Conservation (phyloP, 2,113 vertebrate species). For the Campylomormyrus tamandua region DNA sequence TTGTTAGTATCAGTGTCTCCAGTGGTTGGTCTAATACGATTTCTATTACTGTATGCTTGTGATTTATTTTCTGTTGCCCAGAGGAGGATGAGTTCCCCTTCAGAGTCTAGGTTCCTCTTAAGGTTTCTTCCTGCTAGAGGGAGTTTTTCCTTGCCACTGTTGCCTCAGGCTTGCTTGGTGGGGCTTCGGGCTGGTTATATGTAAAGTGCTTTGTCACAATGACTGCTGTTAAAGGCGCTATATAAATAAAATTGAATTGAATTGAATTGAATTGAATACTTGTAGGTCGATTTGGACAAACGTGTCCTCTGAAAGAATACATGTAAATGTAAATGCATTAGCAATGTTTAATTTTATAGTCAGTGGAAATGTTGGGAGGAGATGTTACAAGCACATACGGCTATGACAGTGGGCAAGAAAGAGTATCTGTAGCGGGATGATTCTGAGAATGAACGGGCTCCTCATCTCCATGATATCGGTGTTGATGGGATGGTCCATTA, state of each 20-base stretch:
- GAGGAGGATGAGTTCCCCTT: no score
- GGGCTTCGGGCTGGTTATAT: no score
- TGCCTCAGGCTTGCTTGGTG: no score
- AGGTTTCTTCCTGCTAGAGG: no score
- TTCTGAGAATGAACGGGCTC: background rate
- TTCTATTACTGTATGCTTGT: background rate
- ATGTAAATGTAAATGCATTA: background rate
- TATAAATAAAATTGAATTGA: no score
- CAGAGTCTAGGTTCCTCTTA: no score
- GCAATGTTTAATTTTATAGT: background rate
- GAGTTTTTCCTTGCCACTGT: no score
- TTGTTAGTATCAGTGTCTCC: background rate
- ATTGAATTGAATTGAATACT: no score
- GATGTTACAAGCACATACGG: background rate
- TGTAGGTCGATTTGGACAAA: background rate
- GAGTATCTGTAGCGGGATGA: background rate
- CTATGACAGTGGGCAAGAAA: background rate
- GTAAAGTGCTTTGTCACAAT: no score
- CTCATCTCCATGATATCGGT: background rate
- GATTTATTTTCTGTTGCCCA: background rate
- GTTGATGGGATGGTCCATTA: background rate
- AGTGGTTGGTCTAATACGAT: background rate
- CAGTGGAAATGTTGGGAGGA: background rate
- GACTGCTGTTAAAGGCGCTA: no score
- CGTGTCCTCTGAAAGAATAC: background rate